A percentile compares a stretch with the other conserved stretches of the same genome.
phyloP scores from a whole-genome alignment of 2,888 invertebrate species.

The Heliothis peltigera region DNA sequence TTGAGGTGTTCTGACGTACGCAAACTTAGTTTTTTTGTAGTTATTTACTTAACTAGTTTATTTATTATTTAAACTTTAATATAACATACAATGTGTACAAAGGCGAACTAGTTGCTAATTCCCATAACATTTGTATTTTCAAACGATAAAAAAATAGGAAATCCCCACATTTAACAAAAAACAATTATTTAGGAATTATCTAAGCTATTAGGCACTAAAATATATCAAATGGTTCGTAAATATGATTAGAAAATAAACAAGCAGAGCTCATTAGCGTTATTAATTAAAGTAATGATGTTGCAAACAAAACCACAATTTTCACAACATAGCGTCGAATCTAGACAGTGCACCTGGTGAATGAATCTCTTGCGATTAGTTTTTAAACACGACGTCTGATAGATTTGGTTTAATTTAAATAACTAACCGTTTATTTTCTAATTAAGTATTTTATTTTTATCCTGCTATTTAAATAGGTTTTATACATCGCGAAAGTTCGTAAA shows the following conservation, averaged over 20 bases:
- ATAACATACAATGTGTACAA: too few relatives aligned
- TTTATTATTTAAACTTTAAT: too few relatives aligned
- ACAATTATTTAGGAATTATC: neutral
- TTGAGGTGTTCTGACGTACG: conserved; percentile 34
- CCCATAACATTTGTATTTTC: neutral
- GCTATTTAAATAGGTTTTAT: too few relatives aligned
- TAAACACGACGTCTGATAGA: too few relatives aligned
- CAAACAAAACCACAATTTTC: conserved; percentile 28
- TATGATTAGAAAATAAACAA: conserved; percentile 8
- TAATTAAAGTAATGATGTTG: conserved; percentile 39
- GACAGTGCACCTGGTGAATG: neutral
- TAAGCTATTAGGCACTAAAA: too few relatives aligned
- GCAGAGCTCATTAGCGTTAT: conserved; percentile 21
- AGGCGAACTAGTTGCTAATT: too few relatives aligned
- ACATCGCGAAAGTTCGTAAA: too few relatives aligned
- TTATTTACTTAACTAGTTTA: conserved; percentile 29
- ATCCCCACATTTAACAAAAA: neutral
- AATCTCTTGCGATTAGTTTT: too few relatives aligned
- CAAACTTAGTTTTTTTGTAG: conserved; percentile 33
- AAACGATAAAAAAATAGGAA: neutral
- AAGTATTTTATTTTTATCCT: too few relatives aligned
- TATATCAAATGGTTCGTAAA: neutral
- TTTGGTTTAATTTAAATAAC: too few relatives aligned
- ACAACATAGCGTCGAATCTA: conserved; percentile 9
- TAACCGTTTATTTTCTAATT: too few relatives aligned